Base-by-base conservation (phyloP, 2,113 vertebrate genomes). In the Dipodomys spectabilis region DNA sequence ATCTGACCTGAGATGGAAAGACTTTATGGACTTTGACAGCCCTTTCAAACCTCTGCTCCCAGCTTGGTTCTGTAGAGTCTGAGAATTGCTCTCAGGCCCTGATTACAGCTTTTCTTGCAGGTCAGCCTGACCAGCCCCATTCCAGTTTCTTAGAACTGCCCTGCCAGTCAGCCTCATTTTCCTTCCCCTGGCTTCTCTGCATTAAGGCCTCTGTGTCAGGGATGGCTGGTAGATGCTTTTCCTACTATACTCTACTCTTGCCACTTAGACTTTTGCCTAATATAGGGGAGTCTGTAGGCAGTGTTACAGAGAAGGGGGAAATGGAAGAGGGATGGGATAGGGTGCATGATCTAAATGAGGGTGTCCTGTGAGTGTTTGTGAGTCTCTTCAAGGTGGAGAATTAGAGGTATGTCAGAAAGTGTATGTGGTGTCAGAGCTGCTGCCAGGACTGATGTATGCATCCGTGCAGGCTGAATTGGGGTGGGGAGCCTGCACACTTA, bases 381-480 rank as follows among this genome's bases (percentile, higher is more conserved):
- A 72, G 35, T 68, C 25, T 69, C 23, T 32, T 6, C 22, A 32
- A 75, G 68, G 19, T 28, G 35, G 32, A 57, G 64, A 0, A 22
- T 12, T 65, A 30, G 22, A 85, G 65, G 18, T 35, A 0, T 60
- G 11, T 64, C 39, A 1, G 32, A 65, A 75, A 45, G 79, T 23
- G 23, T 4, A 18, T 1, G 0, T 6, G 0, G 1, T 65, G 67
- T 82, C 80, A 62, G 72, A 5, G 30, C 62, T 4, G 22, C 71
- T 9, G 28, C 28, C 39, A 15, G 32, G 3, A 25, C 35, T 27
- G 18, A 27, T 1, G 72, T 22, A 4, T 0, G 15, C 85, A 11
- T 45, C 1, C 0, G 67, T 91, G 39, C 67, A 22, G 82, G 32
- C 45, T 27, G 79, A 53, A 25, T 20, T 4, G 20, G 30, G 0